phyloP scores from a whole-genome alignment of 2,888 invertebrate species.

The Lasioglossum morio region DNA sequence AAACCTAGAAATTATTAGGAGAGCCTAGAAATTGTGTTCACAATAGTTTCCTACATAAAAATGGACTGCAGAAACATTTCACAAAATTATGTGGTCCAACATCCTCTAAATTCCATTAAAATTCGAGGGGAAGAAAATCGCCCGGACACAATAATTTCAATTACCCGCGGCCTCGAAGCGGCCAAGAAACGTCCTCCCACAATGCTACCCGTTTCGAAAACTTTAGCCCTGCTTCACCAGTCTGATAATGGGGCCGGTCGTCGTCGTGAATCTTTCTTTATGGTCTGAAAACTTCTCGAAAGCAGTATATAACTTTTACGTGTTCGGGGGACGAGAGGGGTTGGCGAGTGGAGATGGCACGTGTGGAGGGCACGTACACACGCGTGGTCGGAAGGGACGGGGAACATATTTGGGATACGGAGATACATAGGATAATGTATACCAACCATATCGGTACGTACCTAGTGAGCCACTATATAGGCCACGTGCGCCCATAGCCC shows the following conservation, averaged over 20 bases:
- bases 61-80: background rate
- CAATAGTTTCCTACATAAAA: background rate
- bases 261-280: constrained; percentile 80
- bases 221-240: constrained; percentile 49
- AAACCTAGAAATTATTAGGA: too few species aligned
- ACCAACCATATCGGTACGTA: constrained; percentile 56
- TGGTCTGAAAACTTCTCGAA: constrained; percentile 71
- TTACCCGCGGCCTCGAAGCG: constrained; percentile 9
- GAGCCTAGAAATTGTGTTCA: background rate
- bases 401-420: constrained; percentile 58
- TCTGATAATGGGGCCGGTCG: constrained; percentile 78
- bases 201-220: constrained; percentile 50
- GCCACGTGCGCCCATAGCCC: constrained; percentile 62
- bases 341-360: background rate
- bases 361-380: constrained; percentile 19
- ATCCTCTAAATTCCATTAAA: background rate
- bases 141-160: background rate
- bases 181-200: constrained; percentile 42
- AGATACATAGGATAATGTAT: constrained; percentile 65
- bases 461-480: constrained; percentile 59
- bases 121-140: background rate
- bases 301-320: constrained; percentile 66
- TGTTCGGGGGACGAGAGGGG: constrained; percentile 27
- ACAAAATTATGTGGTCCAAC: background rate
- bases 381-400: constrained; percentile 19